phyloP scores from a whole-genome alignment of 2,888 invertebrate genomes.

The Tetragonula carbonaria region DNA sequence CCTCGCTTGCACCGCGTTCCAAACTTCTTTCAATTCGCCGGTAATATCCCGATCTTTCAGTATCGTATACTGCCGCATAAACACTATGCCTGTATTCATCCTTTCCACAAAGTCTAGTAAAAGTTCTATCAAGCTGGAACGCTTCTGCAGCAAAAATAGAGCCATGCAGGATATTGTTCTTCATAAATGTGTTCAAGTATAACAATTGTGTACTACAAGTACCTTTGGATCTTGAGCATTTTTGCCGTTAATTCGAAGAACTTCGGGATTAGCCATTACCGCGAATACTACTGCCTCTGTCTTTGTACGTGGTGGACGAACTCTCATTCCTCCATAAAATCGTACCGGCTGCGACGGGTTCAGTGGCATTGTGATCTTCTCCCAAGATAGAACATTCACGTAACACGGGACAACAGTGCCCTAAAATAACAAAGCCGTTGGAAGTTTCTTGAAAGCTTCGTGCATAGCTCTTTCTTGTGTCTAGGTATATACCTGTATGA shows the following conservation, averaged over 20 bases:
- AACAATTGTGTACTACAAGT: not conserved
- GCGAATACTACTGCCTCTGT: constrained; percentile 89
- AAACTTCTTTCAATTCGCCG: constrained; percentile 90
- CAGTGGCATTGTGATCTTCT: constrained; percentile 88
- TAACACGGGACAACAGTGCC: constrained; percentile 80
- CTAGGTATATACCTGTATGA: constrained; percentile 80
- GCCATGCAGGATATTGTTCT: not conserved
- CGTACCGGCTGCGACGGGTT: constrained; percentile 89
- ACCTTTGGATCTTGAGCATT: constrained; percentile 87
- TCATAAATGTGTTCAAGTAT: constrained; percentile 1
- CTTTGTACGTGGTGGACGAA: constrained; percentile 86
- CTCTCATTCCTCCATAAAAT: constrained; percentile 90
- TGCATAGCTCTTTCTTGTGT: not conserved
- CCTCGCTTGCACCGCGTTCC: constrained; percentile 89
- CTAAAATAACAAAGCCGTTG: constrained; percentile 62
- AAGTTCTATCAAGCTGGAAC: constrained; percentile 88
- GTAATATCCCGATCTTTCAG: constrained; percentile 89
- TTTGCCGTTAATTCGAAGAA: constrained; percentile 88
- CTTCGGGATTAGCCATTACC: constrained; percentile 90
- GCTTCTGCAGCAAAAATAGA: constrained; percentile 84
- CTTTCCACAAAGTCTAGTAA: constrained; percentile 90
- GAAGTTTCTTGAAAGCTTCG: not conserved
- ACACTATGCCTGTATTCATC: constrained; percentile 88
- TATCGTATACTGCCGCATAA: constrained; percentile 86
- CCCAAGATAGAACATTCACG: constrained; percentile 90